Conservation (phyloP, 2,797 vertebrate species). For the Sebastes vulpes region DNA sequence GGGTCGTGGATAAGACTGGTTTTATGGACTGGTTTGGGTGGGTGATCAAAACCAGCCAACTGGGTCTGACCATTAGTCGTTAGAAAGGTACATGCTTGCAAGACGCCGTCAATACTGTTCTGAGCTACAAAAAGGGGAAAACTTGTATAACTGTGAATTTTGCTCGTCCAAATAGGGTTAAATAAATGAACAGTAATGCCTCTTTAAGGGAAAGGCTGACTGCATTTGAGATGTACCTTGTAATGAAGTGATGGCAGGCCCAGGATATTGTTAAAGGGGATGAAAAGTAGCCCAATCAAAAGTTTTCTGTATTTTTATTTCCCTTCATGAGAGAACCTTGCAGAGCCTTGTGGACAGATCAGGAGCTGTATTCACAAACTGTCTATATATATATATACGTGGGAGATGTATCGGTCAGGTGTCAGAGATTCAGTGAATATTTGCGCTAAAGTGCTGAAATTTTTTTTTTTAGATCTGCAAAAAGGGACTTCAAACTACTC, state of each 20-base stretch:
- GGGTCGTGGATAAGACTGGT: not conserved
- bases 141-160: constrained; percentile 39
- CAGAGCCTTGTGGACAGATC: constrained; percentile 28
- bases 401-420: constrained; percentile 29
- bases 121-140: not conserved
- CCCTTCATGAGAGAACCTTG: constrained; percentile 7
- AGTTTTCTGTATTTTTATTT: not conserved
- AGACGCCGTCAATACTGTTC: constrained; percentile 48
- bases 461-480: constrained; percentile 37
- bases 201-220: constrained; percentile 27
- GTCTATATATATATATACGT: not conserved
- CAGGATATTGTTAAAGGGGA: not conserved
- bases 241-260: constrained; percentile 57
- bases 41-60: constrained; percentile 16
- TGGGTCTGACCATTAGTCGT: constrained; percentile 57
- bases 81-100: constrained; percentile 50
- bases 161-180: not conserved
- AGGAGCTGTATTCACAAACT: constrained; percentile 9
- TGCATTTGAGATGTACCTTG: constrained; percentile 49
- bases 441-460: constrained; percentile 54
- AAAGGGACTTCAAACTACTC: constrained; percentile 54
- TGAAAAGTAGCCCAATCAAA: not conserved
- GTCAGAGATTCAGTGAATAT: constrained; percentile 43
- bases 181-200: constrained; percentile 27
- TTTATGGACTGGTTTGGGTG: constrained; percentile 26